Base-by-base conservation (phyloP, 1,140 invertebrate genomes). In the Cotesia typhae region DNA sequence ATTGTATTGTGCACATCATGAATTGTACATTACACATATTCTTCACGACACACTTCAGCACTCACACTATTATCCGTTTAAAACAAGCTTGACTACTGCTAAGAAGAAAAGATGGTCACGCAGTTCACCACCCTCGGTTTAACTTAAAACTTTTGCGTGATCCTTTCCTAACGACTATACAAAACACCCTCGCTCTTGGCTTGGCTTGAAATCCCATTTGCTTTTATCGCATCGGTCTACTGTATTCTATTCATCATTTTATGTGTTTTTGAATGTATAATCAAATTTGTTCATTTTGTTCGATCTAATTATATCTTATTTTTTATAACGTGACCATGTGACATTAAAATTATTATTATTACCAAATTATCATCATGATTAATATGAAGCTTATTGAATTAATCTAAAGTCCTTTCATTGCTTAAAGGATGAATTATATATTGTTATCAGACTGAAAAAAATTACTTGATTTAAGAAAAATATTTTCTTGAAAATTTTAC, bases 131-230 rank as follows among this genome's bases (percentile, higher is more conserved):
- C 60, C 73, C 64, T 68, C 66, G 37, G 37, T 28, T 69, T 75
- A 75, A 75, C 74, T 68, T 69, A 47, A 69, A 47, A 69, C 70
- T 75, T 64, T 75, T 41, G 74, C 74, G 74, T 75, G 74, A 72
- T 65, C 71, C 64, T 52, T 67, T 65, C n/a, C 17, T 17, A 20
- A 66, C 41, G 47, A 17, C 28, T 66, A 28, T 28, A 66, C 47
- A 52, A 14, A 10, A 64, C 64, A 14, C 14, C 20, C 41, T 47
- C 41, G 28, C 28, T 28, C 28, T 47, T 47, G 41, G 41, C 10
- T 20, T 10, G 52, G 12, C 37, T 55, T 55, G 61, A 72, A 53
- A 69, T 61, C 59, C 17, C 14, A 35, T 20, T 37, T n/a, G 41
- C 52, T 20, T 64, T 55, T 12, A n/a, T 14, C 12, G 9, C 47